Base-by-base conservation (phyloP, 2,888 invertebrate species). In the Halocaridina rubra region DNA sequence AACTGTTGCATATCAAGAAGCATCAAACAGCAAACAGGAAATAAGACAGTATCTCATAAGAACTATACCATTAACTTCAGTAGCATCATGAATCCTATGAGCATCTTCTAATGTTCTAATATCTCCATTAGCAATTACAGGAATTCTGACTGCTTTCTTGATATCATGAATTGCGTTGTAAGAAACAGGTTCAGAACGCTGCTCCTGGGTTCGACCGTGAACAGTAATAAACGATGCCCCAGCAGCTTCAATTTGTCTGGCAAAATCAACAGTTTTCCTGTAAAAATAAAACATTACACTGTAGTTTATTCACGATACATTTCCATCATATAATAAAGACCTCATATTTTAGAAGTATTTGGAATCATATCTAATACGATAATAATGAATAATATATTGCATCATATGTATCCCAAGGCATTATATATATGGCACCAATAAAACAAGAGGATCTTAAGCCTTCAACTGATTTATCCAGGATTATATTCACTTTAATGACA, bases 121-220 rank as follows among this genome's bases (percentile, higher is more conserved):
- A 89, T 97, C 97, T 53, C 99, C 99, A 92, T 99, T 99, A 0
- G 96, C 98, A 88, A 98, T 93, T 0, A 99, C 92, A 0, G 99
- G 98, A 88, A 98, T 92, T 57, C 91, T 90, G n/a, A 97, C 91
- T 88, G 93, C 93, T 77, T 94, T 93, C 89, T 94, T 94, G 16
- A 98, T 93, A 61, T 94, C 92, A 89, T 93, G 93, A 84, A 99
- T 93, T 30, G 94, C 94, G 1, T 93, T 93, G 30, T 93, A 90
- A 91, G 98, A 93, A 13, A 93, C 92, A 2, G 93, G 92, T 86
- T 95, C 94, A 89, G 93, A 93, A 91, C 96, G 94, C 90, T 98
- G 96, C 59, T 93, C 92, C 61, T 95, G 94, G n/a, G 97, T 98
- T 81, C 99, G 93, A 0, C 96, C 98, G 92, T 99, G 99, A 30